Evolutionary conservation across 2,113 vertebrate genomes (phyloP).

Genomic region (Prolemur simus): DNA sequence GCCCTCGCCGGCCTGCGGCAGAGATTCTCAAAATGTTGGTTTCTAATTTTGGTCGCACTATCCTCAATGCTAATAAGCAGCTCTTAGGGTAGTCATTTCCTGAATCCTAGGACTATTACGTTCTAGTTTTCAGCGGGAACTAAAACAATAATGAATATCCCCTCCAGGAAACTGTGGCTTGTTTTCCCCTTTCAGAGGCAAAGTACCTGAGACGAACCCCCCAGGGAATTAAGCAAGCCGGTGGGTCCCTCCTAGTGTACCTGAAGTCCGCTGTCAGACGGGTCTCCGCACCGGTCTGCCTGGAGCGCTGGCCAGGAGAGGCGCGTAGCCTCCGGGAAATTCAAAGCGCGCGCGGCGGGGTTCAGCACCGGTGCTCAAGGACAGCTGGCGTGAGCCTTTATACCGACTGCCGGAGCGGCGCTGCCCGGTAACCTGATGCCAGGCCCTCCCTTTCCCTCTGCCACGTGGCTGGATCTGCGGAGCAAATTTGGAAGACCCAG

Average conservation of each 20-base stretch:
- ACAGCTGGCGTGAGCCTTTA: slow-evolving; percentile 37
- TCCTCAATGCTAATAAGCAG: not conserved
- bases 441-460: not conserved
- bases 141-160: not conserved
- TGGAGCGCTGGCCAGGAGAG: not conserved
- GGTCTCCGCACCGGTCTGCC: not conserved
- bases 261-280: not conserved
- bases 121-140: not conserved
- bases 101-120: not conserved
- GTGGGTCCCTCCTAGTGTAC: not conserved
- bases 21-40: not conserved
- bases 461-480: slow-evolving; percentile 53
- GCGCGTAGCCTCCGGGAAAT: not conserved
- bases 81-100: not conserved
- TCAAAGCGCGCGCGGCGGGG: not conserved
- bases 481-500: not conserved
- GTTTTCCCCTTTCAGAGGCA: not conserved
- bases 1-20: not conserved
- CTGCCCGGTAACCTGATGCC: slow-evolving; percentile 61
- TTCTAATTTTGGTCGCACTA: not conserved
- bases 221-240: not conserved
- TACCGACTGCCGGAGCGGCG: not conserved
- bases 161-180: not conserved
- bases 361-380: not conserved
- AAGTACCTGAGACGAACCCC: not conserved